Conservation (phyloP, 2,797 vertebrate genomes). For the Micrastur ruficollis region DNA sequence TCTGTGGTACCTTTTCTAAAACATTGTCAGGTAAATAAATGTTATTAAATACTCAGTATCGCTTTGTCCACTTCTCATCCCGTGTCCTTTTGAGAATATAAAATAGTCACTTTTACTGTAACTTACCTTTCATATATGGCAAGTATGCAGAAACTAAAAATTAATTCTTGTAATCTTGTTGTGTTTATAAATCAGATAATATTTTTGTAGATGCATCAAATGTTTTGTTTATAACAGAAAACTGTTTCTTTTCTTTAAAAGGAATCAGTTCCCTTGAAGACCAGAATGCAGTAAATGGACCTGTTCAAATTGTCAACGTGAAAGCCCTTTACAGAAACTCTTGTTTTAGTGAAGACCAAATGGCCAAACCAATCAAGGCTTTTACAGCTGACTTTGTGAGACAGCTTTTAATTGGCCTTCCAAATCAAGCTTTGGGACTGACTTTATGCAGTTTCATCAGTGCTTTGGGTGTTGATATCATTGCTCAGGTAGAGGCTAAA, state of each 20-base stretch:
- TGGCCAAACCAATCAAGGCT: constrained; percentile 94
- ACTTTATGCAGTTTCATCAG: constrained; percentile 94
- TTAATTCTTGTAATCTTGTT: neutral
- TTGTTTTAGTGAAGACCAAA: constrained; percentile 92
- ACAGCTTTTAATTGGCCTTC: constrained; percentile 93
- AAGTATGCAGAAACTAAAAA: neutral
- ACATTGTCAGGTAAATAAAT: constrained; percentile 87
- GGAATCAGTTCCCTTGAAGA: constrained; percentile 84
- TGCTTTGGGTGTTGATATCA: constrained; percentile 89
- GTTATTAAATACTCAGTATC: neutral
- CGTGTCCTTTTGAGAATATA: neutral
- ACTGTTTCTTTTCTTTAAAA: constrained; percentile 12
- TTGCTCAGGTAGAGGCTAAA: constrained; percentile 94
- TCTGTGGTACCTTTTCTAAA: constrained; percentile 92
- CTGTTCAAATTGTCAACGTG: constrained; percentile 82
- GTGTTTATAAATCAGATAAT: neutral
- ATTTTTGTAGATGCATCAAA: neutral
- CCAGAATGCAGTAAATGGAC: constrained; percentile 86
- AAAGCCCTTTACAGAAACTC: constrained; percentile 88
- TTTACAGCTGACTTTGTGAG: constrained; percentile 97
- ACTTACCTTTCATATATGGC: neutral
- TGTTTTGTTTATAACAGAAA: neutral
- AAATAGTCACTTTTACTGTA: neutral
- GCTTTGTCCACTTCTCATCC: neutral
- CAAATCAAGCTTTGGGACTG: constrained; percentile 91